Evolutionary conservation across 1,140 invertebrate genomes (phyloP).

Genomic region (Drosophila paulistorum): DNA sequence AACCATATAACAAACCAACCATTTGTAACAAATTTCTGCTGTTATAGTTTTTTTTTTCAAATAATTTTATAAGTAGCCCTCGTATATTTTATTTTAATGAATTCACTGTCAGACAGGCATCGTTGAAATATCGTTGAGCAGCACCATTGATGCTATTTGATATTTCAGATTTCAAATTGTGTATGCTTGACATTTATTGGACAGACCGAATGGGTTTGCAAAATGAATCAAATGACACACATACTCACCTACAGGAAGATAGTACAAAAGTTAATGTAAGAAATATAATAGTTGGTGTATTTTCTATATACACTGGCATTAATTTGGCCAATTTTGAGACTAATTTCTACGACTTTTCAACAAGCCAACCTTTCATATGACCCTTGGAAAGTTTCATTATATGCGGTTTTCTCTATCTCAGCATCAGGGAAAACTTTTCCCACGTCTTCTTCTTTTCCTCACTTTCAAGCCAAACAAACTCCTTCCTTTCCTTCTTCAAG

Average conservation of each 20-base stretch:
- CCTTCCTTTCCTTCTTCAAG: background rate
- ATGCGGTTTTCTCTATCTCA: slow-evolving; percentile 15
- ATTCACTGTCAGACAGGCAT: slow-evolving; percentile 54
- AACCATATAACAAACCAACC: too few species aligned
- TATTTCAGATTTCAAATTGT: slow-evolving; percentile 57
- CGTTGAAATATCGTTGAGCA: slow-evolving; percentile 30
- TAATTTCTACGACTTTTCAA: slow-evolving; percentile 1
- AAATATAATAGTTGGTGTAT: too few species aligned
- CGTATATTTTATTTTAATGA: slow-evolving; percentile 44
- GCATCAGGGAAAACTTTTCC: slow-evolving; percentile 21
- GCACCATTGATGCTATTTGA: slow-evolving; percentile 39
- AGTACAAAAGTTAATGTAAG: background rate
- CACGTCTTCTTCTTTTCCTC: background rate
- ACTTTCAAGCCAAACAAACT: background rate
- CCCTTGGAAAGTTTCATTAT: slow-evolving; percentile 12
- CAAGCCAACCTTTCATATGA: slow-evolving; percentile 1
- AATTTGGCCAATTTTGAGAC: background rate
- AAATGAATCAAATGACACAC: background rate
- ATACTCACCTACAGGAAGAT: background rate
- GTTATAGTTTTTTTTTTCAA: too few species aligned
- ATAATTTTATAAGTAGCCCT: background rate
- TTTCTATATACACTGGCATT: background rate
- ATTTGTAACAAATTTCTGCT: too few species aligned
- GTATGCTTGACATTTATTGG: slow-evolving; percentile 67
- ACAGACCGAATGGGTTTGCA: slow-evolving; percentile 37